phyloP scores from a whole-genome alignment of 2,888 invertebrate genomes.

The Geophilus truncorum region DNA sequence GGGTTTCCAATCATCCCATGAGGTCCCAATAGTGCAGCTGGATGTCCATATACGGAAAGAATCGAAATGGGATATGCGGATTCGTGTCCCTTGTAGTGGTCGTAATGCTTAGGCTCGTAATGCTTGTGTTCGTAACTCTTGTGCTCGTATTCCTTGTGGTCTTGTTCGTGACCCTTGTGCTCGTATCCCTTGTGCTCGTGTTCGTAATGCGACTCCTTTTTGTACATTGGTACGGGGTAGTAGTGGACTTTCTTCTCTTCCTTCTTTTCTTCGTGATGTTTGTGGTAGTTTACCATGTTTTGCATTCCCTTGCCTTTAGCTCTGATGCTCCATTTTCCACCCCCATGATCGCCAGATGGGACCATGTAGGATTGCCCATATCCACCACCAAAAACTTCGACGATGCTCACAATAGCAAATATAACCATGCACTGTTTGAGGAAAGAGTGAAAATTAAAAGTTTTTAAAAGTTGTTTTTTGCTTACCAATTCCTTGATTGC shows the following conservation, averaged over 20 bases:
- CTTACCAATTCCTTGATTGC: constrained; percentile 2
- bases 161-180: not conserved
- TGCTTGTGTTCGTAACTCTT: not conserved
- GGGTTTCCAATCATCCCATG: not conserved
- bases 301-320: constrained; percentile 13
- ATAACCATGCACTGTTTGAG: not conserved
- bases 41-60: not conserved
- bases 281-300: not conserved
- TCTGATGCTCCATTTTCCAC: not conserved
- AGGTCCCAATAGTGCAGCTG: too few species aligned
- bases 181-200: not conserved
- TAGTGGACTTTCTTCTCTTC: not conserved
- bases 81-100: not conserved
- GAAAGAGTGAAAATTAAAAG: not conserved
- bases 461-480: not conserved
- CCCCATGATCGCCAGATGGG: not conserved
- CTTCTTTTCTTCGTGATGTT: not conserved
- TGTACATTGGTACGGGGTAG: not conserved
- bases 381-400: not conserved
- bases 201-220: not conserved
- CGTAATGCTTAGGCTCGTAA: not conserved
- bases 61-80: not conserved
- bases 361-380: not conserved
- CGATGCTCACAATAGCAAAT: not conserved
- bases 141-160: not conserved